A percentile compares a stretch with the other conserved stretches of the same genome.
Conservation (phyloP, 1,140 invertebrate species). For the Cotesia typhae region DNA sequence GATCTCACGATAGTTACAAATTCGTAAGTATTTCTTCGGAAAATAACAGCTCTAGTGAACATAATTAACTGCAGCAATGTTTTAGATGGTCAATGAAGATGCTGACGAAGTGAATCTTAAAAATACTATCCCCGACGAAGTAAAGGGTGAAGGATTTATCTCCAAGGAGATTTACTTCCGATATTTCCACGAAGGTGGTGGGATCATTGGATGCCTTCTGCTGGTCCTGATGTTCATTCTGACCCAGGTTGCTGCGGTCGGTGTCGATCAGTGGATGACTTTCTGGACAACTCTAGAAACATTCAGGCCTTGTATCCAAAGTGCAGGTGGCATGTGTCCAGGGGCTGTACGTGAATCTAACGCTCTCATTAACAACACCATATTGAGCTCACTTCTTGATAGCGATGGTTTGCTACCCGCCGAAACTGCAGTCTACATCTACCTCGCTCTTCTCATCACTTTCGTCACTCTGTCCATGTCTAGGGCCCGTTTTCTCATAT, state of each 20-base stretch:
- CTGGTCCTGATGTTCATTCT: slow-evolving; percentile 71
- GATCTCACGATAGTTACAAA: slow-evolving; percentile 35
- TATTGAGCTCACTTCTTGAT: slow-evolving; percentile 42
- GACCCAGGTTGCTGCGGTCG: slow-evolving; percentile 75
- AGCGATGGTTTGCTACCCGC: slow-evolving; percentile 47
- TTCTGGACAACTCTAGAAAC: slow-evolving; percentile 73
- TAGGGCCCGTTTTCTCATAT: slow-evolving; percentile 77
- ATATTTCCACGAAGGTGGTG: slow-evolving; percentile 76
- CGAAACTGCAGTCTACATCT: slow-evolving; percentile 58
- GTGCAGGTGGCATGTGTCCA: slow-evolving; percentile 2
- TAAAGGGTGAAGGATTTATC: slow-evolving; percentile 63
- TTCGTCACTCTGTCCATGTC: slow-evolving; percentile 67
- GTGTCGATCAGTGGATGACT: slow-evolving; percentile 82
- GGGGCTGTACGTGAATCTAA: slow-evolving; percentile 29
- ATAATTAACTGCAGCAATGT: too few relatives aligned
- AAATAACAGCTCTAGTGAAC: too few relatives aligned
- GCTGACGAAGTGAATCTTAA: neutral
- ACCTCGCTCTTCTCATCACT: slow-evolving; percentile 52
- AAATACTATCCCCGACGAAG: slow-evolving; percentile 48
- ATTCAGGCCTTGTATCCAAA: slow-evolving; percentile 46
- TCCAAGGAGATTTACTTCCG: slow-evolving; percentile 68
- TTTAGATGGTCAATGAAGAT: slow-evolving; percentile 3
- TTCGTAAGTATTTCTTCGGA: slow-evolving; percentile 15
- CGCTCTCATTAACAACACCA: slow-evolving; percentile 28
- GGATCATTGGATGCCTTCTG: slow-evolving; percentile 67